These are phyloP conservation scores for Melanargia galathea DNA, from an alignment of 2,888 invertebrate species.

Conservation along the genomic window DNA sequence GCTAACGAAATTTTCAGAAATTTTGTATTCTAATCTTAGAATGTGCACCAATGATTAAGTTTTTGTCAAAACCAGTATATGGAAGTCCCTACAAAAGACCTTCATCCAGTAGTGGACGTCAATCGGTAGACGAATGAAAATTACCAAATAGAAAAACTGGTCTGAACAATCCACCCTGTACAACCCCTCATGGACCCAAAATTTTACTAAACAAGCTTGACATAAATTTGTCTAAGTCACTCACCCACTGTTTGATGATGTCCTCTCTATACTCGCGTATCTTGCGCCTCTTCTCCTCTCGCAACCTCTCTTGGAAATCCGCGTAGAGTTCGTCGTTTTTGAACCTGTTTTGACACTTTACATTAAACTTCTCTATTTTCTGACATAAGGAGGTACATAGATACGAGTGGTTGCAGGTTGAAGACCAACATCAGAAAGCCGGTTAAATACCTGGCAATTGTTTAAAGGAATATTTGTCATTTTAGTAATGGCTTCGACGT, in stretches of 20 bases:
- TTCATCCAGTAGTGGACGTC: no score
- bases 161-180: background rate
- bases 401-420: no score
- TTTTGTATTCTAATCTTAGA: no score
- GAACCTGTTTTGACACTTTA: slow-evolving; percentile 56
- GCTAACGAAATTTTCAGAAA: no score
- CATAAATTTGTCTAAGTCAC: slow-evolving; percentile 31
- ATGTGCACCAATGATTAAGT: no score
- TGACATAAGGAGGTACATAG: no score
- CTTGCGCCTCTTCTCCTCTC: slow-evolving; percentile 63
- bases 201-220: background rate
- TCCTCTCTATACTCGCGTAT: slow-evolving; percentile 68
- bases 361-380: background rate
- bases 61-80: no score
- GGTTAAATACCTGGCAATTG: no score
- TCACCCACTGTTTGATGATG: slow-evolving; percentile 74
- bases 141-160: background rate
- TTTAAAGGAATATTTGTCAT: no score
- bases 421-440: no score
- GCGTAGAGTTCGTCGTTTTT: slow-evolving; percentile 77
- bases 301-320: slow-evolving; percentile 65
- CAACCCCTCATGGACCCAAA: background rate
- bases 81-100: no score
- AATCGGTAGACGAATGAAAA: background rate
- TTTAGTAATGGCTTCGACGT: no score